Percentiles rank a stretch among this genome's conserved stretches.
These are phyloP conservation scores for Phalacrocorax brasilianus DNA, from an alignment of 2,113 vertebrate genomes.

Conservation along the genomic window DNA sequence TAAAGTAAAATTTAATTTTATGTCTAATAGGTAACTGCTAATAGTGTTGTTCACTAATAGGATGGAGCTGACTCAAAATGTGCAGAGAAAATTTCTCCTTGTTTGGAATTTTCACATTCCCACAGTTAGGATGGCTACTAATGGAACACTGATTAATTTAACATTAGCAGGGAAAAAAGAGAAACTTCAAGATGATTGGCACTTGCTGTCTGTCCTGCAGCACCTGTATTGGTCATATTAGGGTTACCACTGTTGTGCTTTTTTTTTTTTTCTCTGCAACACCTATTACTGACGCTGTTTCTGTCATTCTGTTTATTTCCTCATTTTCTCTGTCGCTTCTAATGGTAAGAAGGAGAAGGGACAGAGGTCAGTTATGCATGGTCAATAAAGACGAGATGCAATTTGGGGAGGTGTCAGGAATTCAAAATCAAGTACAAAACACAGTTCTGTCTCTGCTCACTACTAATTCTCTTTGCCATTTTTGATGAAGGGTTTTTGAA, in stretches of 20 bases:
- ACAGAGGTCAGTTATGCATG: background rate
- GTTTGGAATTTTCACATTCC: background rate
- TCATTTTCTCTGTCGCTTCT: background rate
- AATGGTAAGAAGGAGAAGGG: background rate
- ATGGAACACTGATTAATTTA: background rate
- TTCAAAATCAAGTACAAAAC: background rate
- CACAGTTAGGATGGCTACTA: background rate
- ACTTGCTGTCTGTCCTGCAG: background rate
- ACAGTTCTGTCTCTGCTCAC: background rate
- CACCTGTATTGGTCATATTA: background rate
- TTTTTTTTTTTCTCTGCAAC: background rate
- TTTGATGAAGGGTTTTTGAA: background rate
- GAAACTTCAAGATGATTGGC: background rate
- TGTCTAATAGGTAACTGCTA: background rate
- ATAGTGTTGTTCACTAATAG: background rate
- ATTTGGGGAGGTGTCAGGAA: background rate
- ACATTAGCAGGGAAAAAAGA: background rate
- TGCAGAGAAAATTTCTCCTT: background rate
- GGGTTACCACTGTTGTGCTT: background rate
- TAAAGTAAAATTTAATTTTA: background rate
- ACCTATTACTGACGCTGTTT: background rate
- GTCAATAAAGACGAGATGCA: background rate
- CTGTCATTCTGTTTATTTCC: background rate
- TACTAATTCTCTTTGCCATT: background rate
- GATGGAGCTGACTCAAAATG: background rate